A percentile compares a stretch with the other conserved stretches of the same genome.
Conservation (phyloP, 2,888 invertebrate genomes). For the Cinara cedri region DNA sequence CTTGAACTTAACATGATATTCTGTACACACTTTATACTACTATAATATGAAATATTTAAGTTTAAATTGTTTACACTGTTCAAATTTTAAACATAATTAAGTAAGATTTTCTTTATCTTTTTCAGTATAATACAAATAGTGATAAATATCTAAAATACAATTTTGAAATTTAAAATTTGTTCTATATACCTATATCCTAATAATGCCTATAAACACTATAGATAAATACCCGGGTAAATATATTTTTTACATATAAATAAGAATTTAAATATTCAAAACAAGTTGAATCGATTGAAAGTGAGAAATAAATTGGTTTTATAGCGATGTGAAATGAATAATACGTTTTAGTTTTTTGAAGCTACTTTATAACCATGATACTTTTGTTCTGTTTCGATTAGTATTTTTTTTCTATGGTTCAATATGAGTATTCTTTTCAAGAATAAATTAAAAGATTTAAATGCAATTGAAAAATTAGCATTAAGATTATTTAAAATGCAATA, state of each 20-base stretch:
- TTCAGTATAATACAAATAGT: neutral
- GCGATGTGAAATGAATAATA: too few relatives aligned
- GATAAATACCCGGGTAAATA: neutral
- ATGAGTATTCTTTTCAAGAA: neutral
- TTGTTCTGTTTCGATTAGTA: neutral
- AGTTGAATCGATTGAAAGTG: neutral
- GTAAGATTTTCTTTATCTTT: too few relatives aligned
- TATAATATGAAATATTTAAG: too few relatives aligned
- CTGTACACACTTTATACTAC: too few relatives aligned
- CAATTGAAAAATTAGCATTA: neutral
- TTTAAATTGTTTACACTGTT: too few relatives aligned
- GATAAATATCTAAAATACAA: neutral
- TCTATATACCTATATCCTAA: too few relatives aligned
- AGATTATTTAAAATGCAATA: too few relatives aligned
- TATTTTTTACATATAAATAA: too few relatives aligned
- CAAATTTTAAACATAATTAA: too few relatives aligned
- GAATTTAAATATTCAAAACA: conserved; percentile 15
- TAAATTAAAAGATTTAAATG: neutral
- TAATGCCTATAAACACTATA: neutral
- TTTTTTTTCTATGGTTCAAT: neutral
- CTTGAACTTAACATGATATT: too few relatives aligned
- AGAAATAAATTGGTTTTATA: conserved; percentile 1
- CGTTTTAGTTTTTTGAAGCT: neutral
- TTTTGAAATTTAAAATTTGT: too few relatives aligned
- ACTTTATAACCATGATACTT: neutral